Base-by-base conservation (phyloP, 2,888 invertebrate genomes). In the Tethea ocularis region DNA sequence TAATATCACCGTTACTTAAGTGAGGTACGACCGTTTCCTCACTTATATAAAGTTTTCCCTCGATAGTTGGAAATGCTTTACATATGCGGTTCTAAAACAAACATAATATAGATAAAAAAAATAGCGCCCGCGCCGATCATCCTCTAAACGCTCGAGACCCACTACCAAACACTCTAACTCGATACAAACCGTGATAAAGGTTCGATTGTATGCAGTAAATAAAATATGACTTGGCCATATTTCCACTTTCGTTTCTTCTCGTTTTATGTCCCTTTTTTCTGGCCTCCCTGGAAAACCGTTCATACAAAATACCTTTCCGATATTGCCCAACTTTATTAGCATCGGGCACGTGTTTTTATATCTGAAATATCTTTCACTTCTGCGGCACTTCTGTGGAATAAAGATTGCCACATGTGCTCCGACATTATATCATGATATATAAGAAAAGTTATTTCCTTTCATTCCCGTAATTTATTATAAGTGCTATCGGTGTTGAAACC, bases 161-260 rank as follows among this genome's bases (percentile, higher is more conserved):
- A 82, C 84, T 85, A 82, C 79, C 79, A 82, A 87, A 86, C 80
- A 84, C 82, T 87, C 82, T 86, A 86, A 90, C 86, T 84, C 83
- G 83, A 89, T 88, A 89, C 89, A 88, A 86, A 86, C 87, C 80
- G 87, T 88, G 91, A 91, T 93, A 91, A 89, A 92, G 89, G 91
- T 87, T 88, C 91, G 84, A 92, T 92, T 93, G 92, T 91, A 87
- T 89, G 88, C 88, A 91, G 92, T 92, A 93, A 93, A 93, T 93
- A 93, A 93, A 91, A 93, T 92, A 93, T 92, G 89, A 90, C 89
- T 90, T 87, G 87, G 83, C 86, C 89, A 89, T 92, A 90, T 90
- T 91, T 91, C 89, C 87, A 88, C 89, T 87, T 91, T 89, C 88
- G 88, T 88, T 90, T 90, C 87, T 89, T 87, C 82, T 75, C 82